Conservation (phyloP, 92 coral and sea anemone genomes). For the Siderastrea siderea region DNA sequence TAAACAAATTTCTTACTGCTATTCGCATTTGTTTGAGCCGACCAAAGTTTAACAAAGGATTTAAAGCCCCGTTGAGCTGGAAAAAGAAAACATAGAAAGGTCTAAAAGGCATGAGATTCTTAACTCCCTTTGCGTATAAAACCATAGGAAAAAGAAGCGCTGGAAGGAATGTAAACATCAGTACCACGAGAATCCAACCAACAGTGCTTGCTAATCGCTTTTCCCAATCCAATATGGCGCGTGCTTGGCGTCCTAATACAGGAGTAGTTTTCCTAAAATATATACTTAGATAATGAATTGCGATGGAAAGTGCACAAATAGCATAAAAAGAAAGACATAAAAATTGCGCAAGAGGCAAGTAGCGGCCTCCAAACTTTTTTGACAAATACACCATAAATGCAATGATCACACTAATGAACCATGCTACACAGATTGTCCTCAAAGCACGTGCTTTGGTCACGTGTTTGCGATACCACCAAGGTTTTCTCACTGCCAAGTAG, state of each 20-base stretch:
- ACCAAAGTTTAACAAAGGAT: conserved; percentile 14
- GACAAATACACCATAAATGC: background rate
- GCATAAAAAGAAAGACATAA: background rate
- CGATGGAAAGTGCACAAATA: background rate
- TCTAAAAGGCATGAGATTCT: background rate
- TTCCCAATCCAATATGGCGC: background rate
- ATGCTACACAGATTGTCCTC: background rate
- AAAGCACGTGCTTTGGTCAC: background rate
- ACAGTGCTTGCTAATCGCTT: background rate
- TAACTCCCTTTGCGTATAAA: background rate
- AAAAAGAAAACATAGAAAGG: background rate
- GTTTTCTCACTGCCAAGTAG: background rate
- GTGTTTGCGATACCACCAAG: conserved; percentile 3
- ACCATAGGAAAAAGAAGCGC: background rate
- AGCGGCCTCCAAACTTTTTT: background rate
- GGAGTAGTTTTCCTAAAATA: background rate
- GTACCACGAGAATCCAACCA: background rate
- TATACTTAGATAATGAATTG: background rate
- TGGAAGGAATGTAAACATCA: background rate
- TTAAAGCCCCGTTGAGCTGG: background rate
- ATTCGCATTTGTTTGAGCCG: conserved; percentile 4
- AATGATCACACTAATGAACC: background rate
- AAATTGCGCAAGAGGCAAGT: background rate
- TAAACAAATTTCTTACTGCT: background rate
- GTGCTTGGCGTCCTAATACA: background rate